These are phyloP conservation scores for Gasteruption jaculator DNA, from an alignment of 2,888 invertebrate species.

Conservation along the genomic window DNA sequence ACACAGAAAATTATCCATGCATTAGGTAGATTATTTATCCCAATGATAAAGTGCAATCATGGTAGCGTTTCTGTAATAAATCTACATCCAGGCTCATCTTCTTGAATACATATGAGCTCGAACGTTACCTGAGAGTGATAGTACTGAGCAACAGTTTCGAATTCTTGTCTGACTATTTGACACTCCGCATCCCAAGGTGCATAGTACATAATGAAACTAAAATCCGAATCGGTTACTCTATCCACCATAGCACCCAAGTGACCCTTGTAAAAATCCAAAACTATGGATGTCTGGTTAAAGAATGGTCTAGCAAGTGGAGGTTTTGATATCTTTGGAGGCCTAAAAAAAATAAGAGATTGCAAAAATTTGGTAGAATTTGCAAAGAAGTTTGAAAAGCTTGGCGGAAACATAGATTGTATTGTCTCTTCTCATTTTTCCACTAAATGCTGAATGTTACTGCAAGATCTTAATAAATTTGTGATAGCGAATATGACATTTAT, in stretches of 20 bases:
- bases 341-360: no score
- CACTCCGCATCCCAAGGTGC: constrained; percentile 93
- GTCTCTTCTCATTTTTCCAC: no score
- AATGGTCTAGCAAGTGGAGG: constrained; percentile 65
- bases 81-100: background rate
- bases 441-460: no score
- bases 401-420: no score
- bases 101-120: background rate
- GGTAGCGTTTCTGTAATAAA: no score
- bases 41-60: background rate
- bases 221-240: constrained; percentile 63
- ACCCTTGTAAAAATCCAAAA: constrained; percentile 76
- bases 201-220: constrained; percentile 88
- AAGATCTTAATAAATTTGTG: no score
- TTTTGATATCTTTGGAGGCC: constrained; percentile 58
- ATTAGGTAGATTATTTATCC: background rate
- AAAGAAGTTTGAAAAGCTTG: background rate
- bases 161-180: constrained; percentile 68
- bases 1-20: background rate
- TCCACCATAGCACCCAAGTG: constrained; percentile 64
- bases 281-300: constrained; percentile 64
- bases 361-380: no score
- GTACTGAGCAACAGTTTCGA: constrained; percentile 68
- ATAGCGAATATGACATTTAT: no score
- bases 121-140: constrained; percentile 64